Base-by-base conservation (phyloP, 2,113 vertebrate species). In the Sinocyclocheilus anophthalmus region DNA sequence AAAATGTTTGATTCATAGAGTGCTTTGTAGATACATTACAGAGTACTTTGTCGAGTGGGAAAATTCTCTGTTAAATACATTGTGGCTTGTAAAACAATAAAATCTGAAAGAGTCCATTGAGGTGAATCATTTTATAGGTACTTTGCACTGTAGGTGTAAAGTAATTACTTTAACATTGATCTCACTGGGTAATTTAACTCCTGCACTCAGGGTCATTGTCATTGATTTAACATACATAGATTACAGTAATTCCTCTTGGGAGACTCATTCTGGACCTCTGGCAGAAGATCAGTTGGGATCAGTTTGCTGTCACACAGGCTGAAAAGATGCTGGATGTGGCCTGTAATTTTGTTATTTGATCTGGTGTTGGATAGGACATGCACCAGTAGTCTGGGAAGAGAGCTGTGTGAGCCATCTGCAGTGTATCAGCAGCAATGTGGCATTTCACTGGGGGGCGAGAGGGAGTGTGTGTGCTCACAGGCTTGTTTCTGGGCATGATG, bases 151-250 rank as follows among this genome's bases (percentile, higher is more conserved):
- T 26, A 80, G 57, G 20, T 80, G 77, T 80, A 42, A 80, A 81
- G 39, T 65, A 39, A 80, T 72, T 80, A 39, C 61, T 80, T 79
- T 30, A 80, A 50, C 50, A 77, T 80, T 70, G 61, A 85, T 79
- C 33, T n/a, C 4, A 59, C 7, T 33, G 39, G 39, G 22, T 45
- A 16, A n/a, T 53, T 70, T 55, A 59, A 57, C 45, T 61, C 37
- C 14, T 63, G 10, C 79, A 20, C 67, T 55, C 77, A 75, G 18
- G 39, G 14, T 22, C 16, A 33, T 39, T 12, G 78, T 22, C 55
- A 82, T 82, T 37, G 85, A 86, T 82, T 76, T 65, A 63, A 81
- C 69, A 33, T 39, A 39, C 42, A 76, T n/a, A 82, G 72, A 82
- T 55, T 53, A 82, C 61, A 67, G 69, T 76, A 76, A 76, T 61